Conservation (phyloP, 92 coral and sea anemone species). For the Epizoanthus scotinus region DNA sequence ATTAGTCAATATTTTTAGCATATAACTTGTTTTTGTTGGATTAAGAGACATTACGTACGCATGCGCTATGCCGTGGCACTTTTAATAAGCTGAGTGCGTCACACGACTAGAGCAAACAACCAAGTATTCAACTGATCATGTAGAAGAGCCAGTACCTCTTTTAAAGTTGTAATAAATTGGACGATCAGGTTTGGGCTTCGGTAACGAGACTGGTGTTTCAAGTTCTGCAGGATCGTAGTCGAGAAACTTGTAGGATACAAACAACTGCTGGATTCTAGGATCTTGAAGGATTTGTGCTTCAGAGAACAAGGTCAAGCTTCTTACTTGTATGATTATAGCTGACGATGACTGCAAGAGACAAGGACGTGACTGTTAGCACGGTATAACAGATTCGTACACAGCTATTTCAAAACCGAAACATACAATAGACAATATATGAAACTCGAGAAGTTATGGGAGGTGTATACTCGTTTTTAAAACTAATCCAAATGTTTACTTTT, state of each 20-base stretch:
- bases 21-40: no score
- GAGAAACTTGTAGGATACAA: conserved; percentile 86
- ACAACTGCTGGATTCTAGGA: conserved; percentile 74
- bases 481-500: no score
- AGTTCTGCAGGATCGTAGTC: conserved; percentile 95
- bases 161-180: conserved; percentile 87
- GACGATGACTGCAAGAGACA: conserved; percentile 55
- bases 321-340: conserved; percentile 76
- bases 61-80: no score
- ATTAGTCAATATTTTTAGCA: no score
- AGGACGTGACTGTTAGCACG: no score
- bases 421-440: no score
- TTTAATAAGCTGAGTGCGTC: no score
- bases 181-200: conserved; percentile 78
- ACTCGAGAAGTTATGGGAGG: no score
- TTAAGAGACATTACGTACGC: no score
- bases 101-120: background rate
- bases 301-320: conserved; percentile 73
- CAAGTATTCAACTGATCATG: background rate
- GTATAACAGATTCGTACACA: no score
- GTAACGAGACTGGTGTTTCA: conserved; percentile 94
- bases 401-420: no score
- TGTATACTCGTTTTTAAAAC: no score
- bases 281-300: conserved; percentile 70
- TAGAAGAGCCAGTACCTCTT: conserved; percentile 59